Percentiles rank a stretch among this genome's conserved stretches.
phyloP scores from a whole-genome alignment of 2,113 vertebrate species.

The Nanorana parkeri region DNA sequence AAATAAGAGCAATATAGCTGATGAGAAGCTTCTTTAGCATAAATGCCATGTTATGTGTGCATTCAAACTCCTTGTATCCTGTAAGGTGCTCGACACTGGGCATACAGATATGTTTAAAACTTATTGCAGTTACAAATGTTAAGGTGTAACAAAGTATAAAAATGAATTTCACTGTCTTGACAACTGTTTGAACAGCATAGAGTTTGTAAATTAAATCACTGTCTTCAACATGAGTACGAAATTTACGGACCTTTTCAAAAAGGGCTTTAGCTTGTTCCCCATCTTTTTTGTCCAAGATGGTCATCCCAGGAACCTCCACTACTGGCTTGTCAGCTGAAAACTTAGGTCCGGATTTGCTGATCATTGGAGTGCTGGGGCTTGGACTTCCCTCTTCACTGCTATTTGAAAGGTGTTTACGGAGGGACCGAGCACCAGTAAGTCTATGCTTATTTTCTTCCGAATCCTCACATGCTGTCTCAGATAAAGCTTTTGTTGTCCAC shows the following conservation, averaged over 20 bases:
- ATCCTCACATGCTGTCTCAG: slow-evolving; percentile 96
- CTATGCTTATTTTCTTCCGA: slow-evolving; percentile 97
- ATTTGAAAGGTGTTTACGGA: slow-evolving; percentile 93
- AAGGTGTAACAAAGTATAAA: slow-evolving; percentile 94
- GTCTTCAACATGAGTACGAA: slow-evolving; percentile 94
- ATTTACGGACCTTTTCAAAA: slow-evolving; percentile 97
- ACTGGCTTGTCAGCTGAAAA: slow-evolving; percentile 94
- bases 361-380: slow-evolving; percentile 88
- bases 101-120: slow-evolving; percentile 89
- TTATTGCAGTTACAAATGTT: slow-evolving; percentile 92
- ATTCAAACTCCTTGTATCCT: slow-evolving; percentile 89
- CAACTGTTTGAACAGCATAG: slow-evolving; percentile 92
- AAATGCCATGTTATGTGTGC: slow-evolving; percentile 98
- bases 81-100: slow-evolving; percentile 93
- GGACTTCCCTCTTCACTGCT: slow-evolving; percentile 96
- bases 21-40: slow-evolving; percentile 96
- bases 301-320: slow-evolving; percentile 92
- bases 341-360: slow-evolving; percentile 88
- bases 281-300: slow-evolving; percentile 97
- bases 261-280: slow-evolving; percentile 97
- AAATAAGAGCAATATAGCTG: slow-evolving; percentile 96
- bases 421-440: slow-evolving; percentile 84
- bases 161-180: slow-evolving; percentile 97
- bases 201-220: slow-evolving; percentile 96
- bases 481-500: slow-evolving; percentile 97